Base-by-base conservation (phyloP, 2,113 vertebrate species). In the Thymallus thymallus region DNA sequence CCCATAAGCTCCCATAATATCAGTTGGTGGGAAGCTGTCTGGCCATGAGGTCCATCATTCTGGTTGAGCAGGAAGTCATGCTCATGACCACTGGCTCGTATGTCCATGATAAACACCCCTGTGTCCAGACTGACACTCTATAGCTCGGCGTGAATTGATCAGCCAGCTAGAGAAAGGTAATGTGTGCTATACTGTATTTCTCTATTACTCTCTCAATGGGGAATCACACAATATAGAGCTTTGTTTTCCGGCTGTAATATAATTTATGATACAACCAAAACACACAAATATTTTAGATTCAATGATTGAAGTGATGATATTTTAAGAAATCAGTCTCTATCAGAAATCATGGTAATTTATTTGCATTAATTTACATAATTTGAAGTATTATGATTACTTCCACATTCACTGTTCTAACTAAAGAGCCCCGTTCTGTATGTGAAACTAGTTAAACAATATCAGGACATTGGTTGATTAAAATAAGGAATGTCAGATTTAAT, bases 131-230 rank as follows among this genome's bases (percentile, higher is more conserved):
- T 75, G 78, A 84, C 75, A 72, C 82, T 83, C 51, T 29, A 85
- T 86, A 81, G 82, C 55, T 75, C 64, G 74, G 71, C 76, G 66
- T 88, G 81, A 79, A 88, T 83, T 85, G 84, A 89, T 90, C 74
- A 85, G 73, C 80, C 83, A 78, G 82, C 62, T 24, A 69, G 73
- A 78, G 82, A 84, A 72, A 77, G 80, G 69, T 73, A 4, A 30
- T 5, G 30, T 35, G 35, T 35, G 35, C 35, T 35, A 35, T 35
- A 1, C 35, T 35, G 35, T 35, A 69, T 80, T 79, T 81, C 66
- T n/a, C n/a, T n/a, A n/a, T n/a, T n/a, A 55, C 75, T 55, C 35
- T 35, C 46, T 74, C 66, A 68, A 22, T 64, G 77, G 69, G 77
- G 41, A 79, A 67, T 76, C 69, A 61, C 63, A 55, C 41, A 66